Evolutionary conservation across 92 coral and sea anemone species (phyloP).

Genomic region (Ricordea florida): DNA sequence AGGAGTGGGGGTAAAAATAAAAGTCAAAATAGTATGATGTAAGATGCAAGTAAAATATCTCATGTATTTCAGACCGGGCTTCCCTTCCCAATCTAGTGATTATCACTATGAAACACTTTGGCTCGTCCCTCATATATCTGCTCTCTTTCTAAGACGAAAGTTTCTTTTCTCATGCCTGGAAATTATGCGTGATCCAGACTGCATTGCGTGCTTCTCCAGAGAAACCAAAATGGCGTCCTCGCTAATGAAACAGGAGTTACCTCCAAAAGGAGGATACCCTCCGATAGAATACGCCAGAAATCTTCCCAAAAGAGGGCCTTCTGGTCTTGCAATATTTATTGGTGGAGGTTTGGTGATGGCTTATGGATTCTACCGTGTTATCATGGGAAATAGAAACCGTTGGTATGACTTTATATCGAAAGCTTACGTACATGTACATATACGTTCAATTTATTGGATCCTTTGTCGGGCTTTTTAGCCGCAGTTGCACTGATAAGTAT

Average conservation of each 20-base stretch:
- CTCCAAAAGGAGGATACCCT: conserved; percentile 98
- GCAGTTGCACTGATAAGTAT: too few relatives aligned
- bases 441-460: too few relatives aligned
- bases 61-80: too few relatives aligned
- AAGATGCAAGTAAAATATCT: too few relatives aligned
- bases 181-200: too few relatives aligned
- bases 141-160: too few relatives aligned
- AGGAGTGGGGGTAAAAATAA: too few relatives aligned
- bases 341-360: conserved; percentile 90
- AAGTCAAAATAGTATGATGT: too few relatives aligned
- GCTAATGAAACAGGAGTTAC: conserved; percentile 83
- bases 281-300: conserved; percentile 83
- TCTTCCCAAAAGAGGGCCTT: conserved; percentile 89
- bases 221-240: conserved; percentile 94
- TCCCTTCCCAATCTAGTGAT: too few relatives aligned
- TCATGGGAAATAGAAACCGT: conserved; percentile 89
- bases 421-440: not conserved
- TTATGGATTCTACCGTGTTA: conserved; percentile 86
- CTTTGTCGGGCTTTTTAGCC: not conserved
- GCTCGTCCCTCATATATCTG: too few relatives aligned
- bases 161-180: too few relatives aligned
- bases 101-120: too few relatives aligned
- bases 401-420: conserved; percentile 63
- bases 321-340: conserved; percentile 77
- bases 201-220: not conserved